These are phyloP conservation scores for Synodontis membranacea DNA, from an alignment of 2,113 vertebrate species.

Conservation along the genomic window DNA sequence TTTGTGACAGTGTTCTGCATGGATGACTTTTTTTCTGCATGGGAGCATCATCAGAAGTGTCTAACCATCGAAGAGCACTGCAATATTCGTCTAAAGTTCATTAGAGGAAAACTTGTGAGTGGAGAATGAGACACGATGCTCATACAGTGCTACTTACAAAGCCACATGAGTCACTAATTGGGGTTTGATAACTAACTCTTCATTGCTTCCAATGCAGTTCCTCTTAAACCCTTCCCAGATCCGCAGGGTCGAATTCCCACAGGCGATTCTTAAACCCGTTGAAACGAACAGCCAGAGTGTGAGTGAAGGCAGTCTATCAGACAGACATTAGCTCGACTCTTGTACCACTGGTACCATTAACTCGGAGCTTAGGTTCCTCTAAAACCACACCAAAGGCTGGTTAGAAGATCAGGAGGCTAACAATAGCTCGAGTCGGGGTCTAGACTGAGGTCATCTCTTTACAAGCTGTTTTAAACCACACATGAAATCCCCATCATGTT, in stretches of 20 bases:
- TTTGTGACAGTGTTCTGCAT: neutral
- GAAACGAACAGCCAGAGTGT: neutral
- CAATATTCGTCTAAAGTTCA: neutral
- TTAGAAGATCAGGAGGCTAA: conserved; percentile 8
- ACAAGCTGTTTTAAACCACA: conserved; percentile 39
- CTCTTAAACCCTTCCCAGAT: neutral
- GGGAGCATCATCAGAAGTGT: neutral
- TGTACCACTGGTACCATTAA: neutral
- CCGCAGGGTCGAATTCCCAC: neutral
- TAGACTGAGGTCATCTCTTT: conserved; percentile 49
- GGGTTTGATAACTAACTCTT: neutral
- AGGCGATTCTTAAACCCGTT: neutral
- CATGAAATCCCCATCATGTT: conserved; percentile 51
- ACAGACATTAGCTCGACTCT: neutral
- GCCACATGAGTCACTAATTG: neutral
- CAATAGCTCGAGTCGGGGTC: conserved; percentile 29
- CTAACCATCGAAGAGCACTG: neutral
- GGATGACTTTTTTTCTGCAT: neutral
- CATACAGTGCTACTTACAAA: neutral
- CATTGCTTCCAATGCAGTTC: neutral
- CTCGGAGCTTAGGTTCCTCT: neutral
- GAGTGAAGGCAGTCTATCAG: neutral
- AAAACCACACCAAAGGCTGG: conserved; percentile 16
- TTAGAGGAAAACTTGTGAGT: neutral
- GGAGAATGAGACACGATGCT: neutral